Evolutionary conservation across 1,140 invertebrate genomes (phyloP).

Genomic region (Acromyrmex echinatior): DNA sequence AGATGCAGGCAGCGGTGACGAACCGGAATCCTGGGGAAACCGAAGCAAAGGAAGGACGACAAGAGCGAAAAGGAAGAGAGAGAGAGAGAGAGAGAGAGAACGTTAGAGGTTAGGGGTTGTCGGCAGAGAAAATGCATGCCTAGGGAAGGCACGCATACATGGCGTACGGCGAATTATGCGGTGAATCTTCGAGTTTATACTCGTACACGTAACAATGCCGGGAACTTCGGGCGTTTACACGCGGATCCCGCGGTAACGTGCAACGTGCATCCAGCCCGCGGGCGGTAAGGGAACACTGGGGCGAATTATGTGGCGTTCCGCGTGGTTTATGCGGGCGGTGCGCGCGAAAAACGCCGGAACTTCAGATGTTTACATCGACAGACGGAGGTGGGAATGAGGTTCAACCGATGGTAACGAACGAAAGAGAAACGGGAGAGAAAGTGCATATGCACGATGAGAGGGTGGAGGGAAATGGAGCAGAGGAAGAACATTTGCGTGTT

Average conservation of each 20-base stretch:
- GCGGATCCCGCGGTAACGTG: conserved; percentile 54
- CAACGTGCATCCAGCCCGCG: conserved; percentile 46
- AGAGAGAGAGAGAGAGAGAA: neutral
- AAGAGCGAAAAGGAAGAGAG: neutral
- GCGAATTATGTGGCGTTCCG: conserved; percentile 62
- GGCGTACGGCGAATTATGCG: conserved; percentile 53
- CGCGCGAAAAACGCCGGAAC: conserved; percentile 58
- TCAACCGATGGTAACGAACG: conserved; percentile 38
- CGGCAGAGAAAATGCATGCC: conserved; percentile 58
- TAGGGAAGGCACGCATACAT: conserved; percentile 54
- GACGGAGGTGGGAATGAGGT: conserved; percentile 1
- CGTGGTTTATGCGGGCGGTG: conserved; percentile 57
- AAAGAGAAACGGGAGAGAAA: conserved; percentile 57
- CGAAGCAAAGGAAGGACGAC: neutral
- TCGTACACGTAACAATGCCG: conserved; percentile 59
- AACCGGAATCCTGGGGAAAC: neutral
- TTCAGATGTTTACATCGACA: conserved; percentile 59
- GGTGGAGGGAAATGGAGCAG: neutral
- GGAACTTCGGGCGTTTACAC: conserved; percentile 60
- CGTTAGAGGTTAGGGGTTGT: neutral
- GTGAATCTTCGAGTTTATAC: conserved; percentile 62
- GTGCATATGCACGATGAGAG: conserved; percentile 15
- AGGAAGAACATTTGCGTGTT: conserved; percentile 57
- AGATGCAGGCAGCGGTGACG: conserved; percentile 32
- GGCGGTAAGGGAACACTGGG: conserved; percentile 10